Evolutionary conservation across 2,888 invertebrate species (phyloP).

Genomic region (Lasioglossum lativentre): DNA sequence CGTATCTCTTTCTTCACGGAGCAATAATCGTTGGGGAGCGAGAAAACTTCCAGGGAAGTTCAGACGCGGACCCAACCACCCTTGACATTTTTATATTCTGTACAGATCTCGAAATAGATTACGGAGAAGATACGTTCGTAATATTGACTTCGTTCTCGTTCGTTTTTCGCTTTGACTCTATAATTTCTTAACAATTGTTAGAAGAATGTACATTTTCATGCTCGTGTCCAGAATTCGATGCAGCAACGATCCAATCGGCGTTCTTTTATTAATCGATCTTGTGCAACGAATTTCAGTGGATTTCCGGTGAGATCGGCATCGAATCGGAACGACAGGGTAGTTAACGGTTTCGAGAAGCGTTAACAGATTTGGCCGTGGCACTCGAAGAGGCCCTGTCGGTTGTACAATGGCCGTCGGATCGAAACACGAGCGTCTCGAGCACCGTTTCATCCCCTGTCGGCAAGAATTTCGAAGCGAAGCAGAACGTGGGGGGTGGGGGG

Average conservation of each 20-base stretch:
- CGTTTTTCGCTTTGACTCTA: neutral
- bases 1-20: neutral
- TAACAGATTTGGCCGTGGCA: neutral
- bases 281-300: neutral
- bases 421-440: neutral
- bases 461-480: neutral
- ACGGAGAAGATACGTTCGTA: neutral
- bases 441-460: conserved; percentile 3
- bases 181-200: neutral
- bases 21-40: neutral
- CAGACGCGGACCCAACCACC: neutral
- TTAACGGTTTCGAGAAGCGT: neutral
- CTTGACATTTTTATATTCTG: neutral
- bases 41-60: neutral
- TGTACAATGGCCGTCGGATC: neutral
- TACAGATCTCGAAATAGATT: neutral
- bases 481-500: neutral
- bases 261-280: neutral
- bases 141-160: neutral
- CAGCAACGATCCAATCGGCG: neutral
- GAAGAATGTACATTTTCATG: neutral
- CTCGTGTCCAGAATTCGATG: neutral
- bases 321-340: neutral
- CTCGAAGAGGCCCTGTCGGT: neutral
- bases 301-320: neutral